Percentiles rank a stretch among this genome's conserved stretches.
These are phyloP conservation scores for Anguilla japonica DNA, from an alignment of 2,113 vertebrate genomes.

Conservation along the genomic window DNA sequence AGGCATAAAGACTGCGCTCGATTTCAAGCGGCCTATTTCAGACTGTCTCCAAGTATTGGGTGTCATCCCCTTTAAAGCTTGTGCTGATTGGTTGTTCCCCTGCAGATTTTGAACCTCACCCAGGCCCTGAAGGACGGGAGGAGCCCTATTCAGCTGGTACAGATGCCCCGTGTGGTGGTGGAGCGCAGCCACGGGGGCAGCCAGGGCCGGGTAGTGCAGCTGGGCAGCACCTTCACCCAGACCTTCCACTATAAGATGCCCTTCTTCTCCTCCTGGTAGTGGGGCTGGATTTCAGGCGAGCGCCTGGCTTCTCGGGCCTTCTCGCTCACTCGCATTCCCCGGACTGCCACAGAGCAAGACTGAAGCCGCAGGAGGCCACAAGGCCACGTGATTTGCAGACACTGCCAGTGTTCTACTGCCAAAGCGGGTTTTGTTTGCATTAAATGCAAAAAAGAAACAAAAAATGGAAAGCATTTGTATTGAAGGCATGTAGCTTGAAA, in stretches of 20 bases:
- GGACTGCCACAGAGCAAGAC: background rate
- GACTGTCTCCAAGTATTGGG: background rate
- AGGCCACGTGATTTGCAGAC: background rate
- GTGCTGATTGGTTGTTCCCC: background rate
- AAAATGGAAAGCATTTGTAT: background rate
- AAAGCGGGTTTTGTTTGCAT: conserved; percentile 45
- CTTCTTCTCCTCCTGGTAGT: conserved; percentile 95
- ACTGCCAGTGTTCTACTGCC: conserved; percentile 54
- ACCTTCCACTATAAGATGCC: conserved; percentile 94
- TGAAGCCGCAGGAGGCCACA: background rate
- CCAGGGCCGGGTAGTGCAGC: conserved; percentile 84
- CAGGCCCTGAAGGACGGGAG: conserved; percentile 89
- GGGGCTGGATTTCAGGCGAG: background rate
- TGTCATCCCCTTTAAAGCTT: background rate
- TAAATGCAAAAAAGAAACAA: conserved; percentile 48
- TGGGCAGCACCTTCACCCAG: conserved; percentile 88
- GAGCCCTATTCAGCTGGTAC: conserved; percentile 90
- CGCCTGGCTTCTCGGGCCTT: background rate
- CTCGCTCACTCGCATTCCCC: too few species aligned
- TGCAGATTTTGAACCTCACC: conserved; percentile 90
- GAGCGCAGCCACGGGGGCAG: conserved; percentile 82
- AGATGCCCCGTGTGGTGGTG: conserved; percentile 95
- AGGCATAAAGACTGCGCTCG: background rate
- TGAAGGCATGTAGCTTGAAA: conserved; percentile 57
- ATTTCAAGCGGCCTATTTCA: background rate